phyloP scores from a whole-genome alignment of 35 echinoderm and acorn worm species.

The Lytechinus pictus region DNA sequence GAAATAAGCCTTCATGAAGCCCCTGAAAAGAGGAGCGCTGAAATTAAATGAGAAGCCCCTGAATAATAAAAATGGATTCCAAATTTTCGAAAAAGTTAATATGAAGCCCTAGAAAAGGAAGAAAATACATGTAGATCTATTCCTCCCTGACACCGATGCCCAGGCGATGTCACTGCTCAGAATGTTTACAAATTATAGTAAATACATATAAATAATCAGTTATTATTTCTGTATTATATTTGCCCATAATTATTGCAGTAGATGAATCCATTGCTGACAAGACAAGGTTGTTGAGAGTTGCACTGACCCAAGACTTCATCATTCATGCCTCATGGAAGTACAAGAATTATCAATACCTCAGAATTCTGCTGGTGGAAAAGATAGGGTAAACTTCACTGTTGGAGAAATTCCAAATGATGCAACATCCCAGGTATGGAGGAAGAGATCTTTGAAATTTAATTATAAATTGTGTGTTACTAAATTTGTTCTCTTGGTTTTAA shows the following conservation, averaged over 20 bases:
- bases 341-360: background rate
- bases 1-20: too few relatives aligned
- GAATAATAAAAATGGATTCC: too few relatives aligned
- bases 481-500: background rate
- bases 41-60: too few relatives aligned
- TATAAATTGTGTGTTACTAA: background rate
- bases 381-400: background rate
- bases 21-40: too few relatives aligned
- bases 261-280: background rate
- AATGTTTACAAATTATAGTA: too few relatives aligned
- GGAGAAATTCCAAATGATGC: background rate
- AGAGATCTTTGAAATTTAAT: background rate
- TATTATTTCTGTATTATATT: too few relatives aligned
- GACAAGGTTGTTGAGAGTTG: background rate
- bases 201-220: too few relatives aligned
- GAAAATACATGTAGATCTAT: too few relatives aligned
- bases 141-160: too few relatives aligned
- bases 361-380: background rate
- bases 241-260: background rate
- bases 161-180: too few relatives aligned
- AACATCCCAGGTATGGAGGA: background rate
- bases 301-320: background rate
- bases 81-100: too few relatives aligned
- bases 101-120: too few relatives aligned
- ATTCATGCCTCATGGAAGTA: background rate